Percentiles rank a stretch among this genome's conserved stretches.
These are phyloP conservation scores for Clitarchus hookeri DNA, from an alignment of 2,888 invertebrate species.

Conservation along the genomic window DNA sequence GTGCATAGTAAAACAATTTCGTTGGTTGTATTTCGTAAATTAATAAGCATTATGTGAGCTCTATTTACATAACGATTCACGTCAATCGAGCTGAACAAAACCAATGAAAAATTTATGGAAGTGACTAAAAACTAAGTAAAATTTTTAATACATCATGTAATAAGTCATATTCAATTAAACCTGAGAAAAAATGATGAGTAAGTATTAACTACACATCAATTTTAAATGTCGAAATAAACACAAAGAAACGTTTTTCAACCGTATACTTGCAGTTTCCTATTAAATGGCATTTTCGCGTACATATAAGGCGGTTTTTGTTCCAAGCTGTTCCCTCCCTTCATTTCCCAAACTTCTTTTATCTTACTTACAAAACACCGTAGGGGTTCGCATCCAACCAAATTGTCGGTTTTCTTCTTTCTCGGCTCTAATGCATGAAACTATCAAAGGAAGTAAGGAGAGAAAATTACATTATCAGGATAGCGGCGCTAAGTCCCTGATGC, in stretches of 20 bases:
- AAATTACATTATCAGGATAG: slow-evolving; percentile 45
- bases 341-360: slow-evolving; percentile 44
- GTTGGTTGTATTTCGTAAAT: too few species aligned
- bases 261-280: slow-evolving; percentile 25
- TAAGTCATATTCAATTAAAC: too few species aligned
- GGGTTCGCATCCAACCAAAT: slow-evolving; percentile 37
- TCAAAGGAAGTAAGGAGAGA: slow-evolving; percentile 34
- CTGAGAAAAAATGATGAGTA: too few species aligned
- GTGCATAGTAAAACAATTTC: too few species aligned
- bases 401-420: slow-evolving; percentile 38
- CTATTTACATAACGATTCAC: too few species aligned
- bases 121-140: too few species aligned
- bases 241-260: background rate
- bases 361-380: slow-evolving; percentile 43
- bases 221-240: background rate
- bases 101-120: too few species aligned
- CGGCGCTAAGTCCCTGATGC: slow-evolving; percentile 37
- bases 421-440: slow-evolving; percentile 25
- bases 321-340: slow-evolving; percentile 34
- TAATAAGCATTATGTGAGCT: too few species aligned
- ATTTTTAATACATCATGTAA: too few species aligned
- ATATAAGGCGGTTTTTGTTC: slow-evolving; percentile 10
- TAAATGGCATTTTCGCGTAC: slow-evolving; percentile 34
- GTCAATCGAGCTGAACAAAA: too few species aligned
- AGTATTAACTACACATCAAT: background rate